These are phyloP conservation scores for Lucifuga dentata DNA, from an alignment of 2,113 vertebrate species.

Conservation along the genomic window DNA sequence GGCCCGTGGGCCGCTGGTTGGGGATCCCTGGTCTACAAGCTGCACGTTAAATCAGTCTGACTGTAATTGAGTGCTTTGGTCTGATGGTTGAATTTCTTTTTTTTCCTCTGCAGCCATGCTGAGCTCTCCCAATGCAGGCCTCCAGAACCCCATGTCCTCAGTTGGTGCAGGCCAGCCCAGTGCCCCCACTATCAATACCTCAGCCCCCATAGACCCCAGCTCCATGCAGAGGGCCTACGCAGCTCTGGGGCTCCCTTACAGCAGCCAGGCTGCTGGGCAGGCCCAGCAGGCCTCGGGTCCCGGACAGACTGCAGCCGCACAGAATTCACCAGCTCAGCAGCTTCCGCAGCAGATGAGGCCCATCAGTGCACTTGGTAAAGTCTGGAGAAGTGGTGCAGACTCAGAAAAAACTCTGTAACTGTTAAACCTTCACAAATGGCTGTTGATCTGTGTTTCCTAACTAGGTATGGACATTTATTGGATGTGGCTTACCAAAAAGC, in stretches of 20 bases:
- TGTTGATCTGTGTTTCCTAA: too few species aligned
- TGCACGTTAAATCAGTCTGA: conserved; percentile 1
- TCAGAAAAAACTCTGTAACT: background rate
- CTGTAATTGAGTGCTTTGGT: conserved; percentile 6
- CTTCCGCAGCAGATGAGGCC: conserved; percentile 94
- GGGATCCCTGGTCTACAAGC: background rate
- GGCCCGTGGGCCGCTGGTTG: too few species aligned
- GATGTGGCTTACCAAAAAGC: background rate
- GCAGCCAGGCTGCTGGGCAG: conserved; percentile 91
- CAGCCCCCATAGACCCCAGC: conserved; percentile 96
- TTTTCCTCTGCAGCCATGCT: conserved; percentile 88
- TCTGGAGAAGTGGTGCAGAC: background rate
- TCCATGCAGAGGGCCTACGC: conserved; percentile 99
- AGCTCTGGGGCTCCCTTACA: conserved; percentile 95
- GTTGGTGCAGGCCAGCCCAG: conserved; percentile 90
- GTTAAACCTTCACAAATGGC: background rate
- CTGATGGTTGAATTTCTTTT: conserved; percentile 12
- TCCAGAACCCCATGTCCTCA: conserved; percentile 91
- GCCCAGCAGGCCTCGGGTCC: conserved; percentile 86
- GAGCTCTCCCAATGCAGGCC: conserved; percentile 89
- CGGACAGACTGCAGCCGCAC: conserved; percentile 85
- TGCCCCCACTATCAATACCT: conserved; percentile 89
- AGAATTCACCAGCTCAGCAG: conserved; percentile 82
- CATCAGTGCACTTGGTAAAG: conserved; percentile 89
- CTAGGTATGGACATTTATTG: background rate